Conservation (phyloP, 2,797 vertebrate genomes). For the Scolopax rusticola region DNA sequence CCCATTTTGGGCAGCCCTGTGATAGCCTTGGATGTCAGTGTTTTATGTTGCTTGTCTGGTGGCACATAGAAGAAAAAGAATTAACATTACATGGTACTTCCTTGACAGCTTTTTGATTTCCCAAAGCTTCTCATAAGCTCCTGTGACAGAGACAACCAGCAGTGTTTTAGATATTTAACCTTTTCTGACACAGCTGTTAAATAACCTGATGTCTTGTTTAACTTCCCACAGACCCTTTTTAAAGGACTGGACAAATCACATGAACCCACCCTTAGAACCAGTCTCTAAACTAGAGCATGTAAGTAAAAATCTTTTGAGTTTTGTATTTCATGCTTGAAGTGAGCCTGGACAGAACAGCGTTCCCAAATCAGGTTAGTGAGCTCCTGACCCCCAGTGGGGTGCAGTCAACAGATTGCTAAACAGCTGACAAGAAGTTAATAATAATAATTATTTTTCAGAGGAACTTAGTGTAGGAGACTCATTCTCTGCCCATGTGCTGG, state of each 20-base stretch:
- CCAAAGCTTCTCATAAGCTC: background rate
- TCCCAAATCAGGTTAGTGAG: background rate
- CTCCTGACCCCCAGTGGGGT: background rate
- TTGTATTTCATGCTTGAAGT: background rate
- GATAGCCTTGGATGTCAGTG: background rate
- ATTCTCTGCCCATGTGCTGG: background rate
- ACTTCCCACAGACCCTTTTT: slow-evolving; percentile 66
- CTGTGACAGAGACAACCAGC: background rate
- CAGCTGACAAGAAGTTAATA: background rate
- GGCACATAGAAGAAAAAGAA: background rate
- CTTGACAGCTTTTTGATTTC: background rate
- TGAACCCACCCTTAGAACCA: background rate
- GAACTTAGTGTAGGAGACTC: background rate
- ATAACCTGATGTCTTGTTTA: background rate
- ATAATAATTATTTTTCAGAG: background rate
- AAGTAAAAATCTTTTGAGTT: slow-evolving; percentile 11
- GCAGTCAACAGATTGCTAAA: background rate
- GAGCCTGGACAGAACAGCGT: background rate
- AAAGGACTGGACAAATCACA: slow-evolving; percentile 58
- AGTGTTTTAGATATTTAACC: background rate
- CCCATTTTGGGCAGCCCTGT: background rate
- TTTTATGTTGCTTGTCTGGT: background rate
- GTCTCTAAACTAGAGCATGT: slow-evolving; percentile 32
- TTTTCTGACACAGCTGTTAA: background rate
- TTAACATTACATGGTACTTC: background rate